Base-by-base conservation (phyloP, 2,888 invertebrate species). In the Brenthis ino region DNA sequence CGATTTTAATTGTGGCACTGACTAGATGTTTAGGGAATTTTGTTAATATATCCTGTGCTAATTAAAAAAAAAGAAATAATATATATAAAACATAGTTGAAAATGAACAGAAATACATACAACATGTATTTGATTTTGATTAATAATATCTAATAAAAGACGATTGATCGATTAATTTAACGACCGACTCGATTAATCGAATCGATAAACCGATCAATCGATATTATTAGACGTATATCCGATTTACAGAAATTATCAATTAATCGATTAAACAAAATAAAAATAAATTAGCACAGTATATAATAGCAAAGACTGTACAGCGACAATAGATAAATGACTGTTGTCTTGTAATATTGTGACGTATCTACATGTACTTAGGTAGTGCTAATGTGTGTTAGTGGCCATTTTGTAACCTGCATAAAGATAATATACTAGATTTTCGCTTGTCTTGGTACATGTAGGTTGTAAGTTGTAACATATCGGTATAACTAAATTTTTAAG, bases 1-100 rank as follows among this genome's bases (percentile, higher is more conserved):
- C 77, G 82, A 82, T 78, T 65, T 48, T 33, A 24, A 20, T 51
- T 43, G 54, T 61, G 72, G 67, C 56, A 70, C 57, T 68, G 68
- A 65, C 47, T 69, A 64, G 68, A 54, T 67, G 68, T 71, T 55
- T 24, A 64, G 51, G 65, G 61, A 48, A 57, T 64, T 54, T 54
- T 51, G 13, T 56, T 43, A 43, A 43, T 43, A n/a, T 60, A 71
- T 73, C 64, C 64, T 71, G 65, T 63, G 70, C 67, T 56, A 53
- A 63, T 63, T 16, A 6, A 33, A 16, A 51, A n/a, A 51, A 33
- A 43, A 13, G 2, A 51, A 51, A 5, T 5, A 12, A 51, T 13
- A 24, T 24, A 37, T 13, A 43, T 37, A 53, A 33, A 37, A 13
- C 11, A 37, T 20, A 43, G 13, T 37, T 14, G 11, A 28, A 28